phyloP scores from a whole-genome alignment of 2,113 vertebrate genomes.

The Python bivittatus region DNA sequence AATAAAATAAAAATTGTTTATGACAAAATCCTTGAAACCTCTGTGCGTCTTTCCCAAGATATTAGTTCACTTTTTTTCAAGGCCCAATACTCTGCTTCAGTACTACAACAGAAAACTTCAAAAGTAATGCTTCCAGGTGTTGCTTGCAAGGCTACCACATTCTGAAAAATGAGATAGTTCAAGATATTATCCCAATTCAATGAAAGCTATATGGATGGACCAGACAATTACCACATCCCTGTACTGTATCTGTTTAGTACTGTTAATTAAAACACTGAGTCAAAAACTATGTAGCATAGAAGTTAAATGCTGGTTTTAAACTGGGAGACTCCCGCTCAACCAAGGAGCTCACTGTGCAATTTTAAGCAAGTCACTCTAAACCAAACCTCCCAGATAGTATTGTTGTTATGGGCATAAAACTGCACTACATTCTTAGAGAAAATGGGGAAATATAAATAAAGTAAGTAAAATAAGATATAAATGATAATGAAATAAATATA shows the following conservation, averaged over 20 bases:
- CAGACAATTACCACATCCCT: not conserved
- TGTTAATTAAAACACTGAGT: not conserved
- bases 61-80: accelerated
- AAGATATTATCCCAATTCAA: not conserved
- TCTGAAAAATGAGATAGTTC: not conserved
- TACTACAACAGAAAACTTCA: not conserved
- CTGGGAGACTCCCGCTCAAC: not conserved
- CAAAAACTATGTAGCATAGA: not conserved
- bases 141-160: not conserved
- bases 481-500: not conserved
- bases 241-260: not conserved
- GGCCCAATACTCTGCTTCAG: conserved; percentile 10
- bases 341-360: not conserved
- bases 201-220: not conserved
- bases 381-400: not conserved
- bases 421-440: not conserved
- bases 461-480: not conserved
- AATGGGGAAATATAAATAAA: not conserved
- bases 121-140: not conserved
- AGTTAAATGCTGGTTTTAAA: not conserved
- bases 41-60: conserved; percentile 23
- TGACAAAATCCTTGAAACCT: not conserved
- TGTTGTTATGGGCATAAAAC: not conserved
- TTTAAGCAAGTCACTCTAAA: not conserved
- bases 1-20: conserved; percentile 1